Evolutionary conservation across 2,113 vertebrate genomes (phyloP), one percentile per base, ranked within the genome.

Genomic region (Abramis brama): DNA sequence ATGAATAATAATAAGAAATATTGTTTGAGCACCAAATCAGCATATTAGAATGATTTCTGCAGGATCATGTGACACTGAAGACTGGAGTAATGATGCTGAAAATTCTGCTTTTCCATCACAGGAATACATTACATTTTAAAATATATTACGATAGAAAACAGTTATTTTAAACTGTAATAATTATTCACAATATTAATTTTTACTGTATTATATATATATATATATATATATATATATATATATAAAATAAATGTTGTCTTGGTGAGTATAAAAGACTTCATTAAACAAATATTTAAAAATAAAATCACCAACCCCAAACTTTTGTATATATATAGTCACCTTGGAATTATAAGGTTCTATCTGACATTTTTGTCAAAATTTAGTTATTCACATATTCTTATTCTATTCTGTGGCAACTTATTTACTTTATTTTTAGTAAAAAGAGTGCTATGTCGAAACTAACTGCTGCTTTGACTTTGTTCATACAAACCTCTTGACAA

Each of bases 401-500:
- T 43, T 43, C 8, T 43, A 43, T 43, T 43, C 43, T 43, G 43
- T 43, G 39, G 1, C 39, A 43, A 43, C 7, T 43, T 43, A 39
- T 39, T 39, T 43, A 36, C 33, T n/a, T n/a, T 47, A 47, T 36
- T 30, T 30, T 7, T 27, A 12, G 30, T 43, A 39, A 17, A 19
- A 30, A 52, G 50, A 55, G 9, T 55, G 25, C 15, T 79, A 39
- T 33, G 50, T 59, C 4, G 0, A 36, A 60, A 59, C 5, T 0
- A 21, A 59, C 23, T 47, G 39, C 23, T 23, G 4, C 10, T 74
- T 74, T 23, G 10, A 50, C 52, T 50, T 75, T 52, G 21, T 10
- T 21, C 19, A 6, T 3, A 66, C 91, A 89, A 90, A 96, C 96
- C 94, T 96, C 94, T 57, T 90, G 55, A 86, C 96, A 95, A 68